Evolutionary conservation across 2,113 vertebrate genomes (phyloP), one percentile per base, ranked within the genome.

Genomic region (Syngnathus typhle): DNA sequence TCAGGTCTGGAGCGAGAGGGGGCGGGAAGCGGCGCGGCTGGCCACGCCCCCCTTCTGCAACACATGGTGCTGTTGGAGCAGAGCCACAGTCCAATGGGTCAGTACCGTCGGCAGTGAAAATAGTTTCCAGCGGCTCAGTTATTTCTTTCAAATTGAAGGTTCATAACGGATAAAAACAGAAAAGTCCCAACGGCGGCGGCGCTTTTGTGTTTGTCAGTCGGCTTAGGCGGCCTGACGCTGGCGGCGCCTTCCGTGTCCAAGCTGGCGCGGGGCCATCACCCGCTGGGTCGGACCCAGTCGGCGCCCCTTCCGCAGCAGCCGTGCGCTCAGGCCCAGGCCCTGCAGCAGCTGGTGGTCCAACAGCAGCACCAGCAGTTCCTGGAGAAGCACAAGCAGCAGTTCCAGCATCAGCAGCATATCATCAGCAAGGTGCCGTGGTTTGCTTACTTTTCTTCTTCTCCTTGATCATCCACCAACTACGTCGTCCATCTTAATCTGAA

Each of bases 361-460:
- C 96, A 99, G 89, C 96, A 98, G 83, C 96, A 99, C 90, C 96
- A 99, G 91, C 96, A 98, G 87, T 99, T 99, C 85, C 91, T 98
- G 90, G 96, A 98, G 88, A 99, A 99, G 90, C 96, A 98, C 90
- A 98, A 98, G 83, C 96, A 98, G 84, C 95, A 98, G 73, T 98
- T 98, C 86, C 96, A 97, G 76, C 94, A 97, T 70, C 83, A 85
- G 70, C 85, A 84, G 81, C 92, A 98, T 80, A 95, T 98, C 89
- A 91, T 96, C 85, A 93, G 88, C 92, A 97, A 98, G 95, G 96
- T 98, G 88, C 60, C 0, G 60, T 39, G 8, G 1, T 39, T 39
- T 9, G 6, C 9, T 39, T 39, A 39, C 9, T 39, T 39, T 7
- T 39, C 6, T 7, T 39, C n/a, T 39, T 39, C 9, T 6, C 6